Conservation (phyloP, 2,797 vertebrate species). For the Acrocephalus scirpaceus region DNA sequence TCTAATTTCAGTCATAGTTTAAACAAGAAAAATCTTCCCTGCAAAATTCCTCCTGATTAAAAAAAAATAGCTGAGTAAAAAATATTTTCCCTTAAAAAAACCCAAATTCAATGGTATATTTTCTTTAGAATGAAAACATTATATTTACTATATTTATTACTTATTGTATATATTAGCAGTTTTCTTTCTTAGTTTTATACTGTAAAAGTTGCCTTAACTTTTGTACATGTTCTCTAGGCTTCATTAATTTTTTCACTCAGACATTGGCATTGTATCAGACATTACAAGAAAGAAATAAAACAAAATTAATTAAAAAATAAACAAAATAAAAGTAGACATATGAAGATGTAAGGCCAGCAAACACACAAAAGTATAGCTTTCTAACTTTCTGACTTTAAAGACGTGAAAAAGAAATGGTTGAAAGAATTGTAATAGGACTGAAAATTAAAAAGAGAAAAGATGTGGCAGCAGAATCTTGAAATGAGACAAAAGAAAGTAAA, state of each 20-base stretch:
- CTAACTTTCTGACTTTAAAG: not conserved
- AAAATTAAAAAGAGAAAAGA: constrained; percentile 32
- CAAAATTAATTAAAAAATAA: not conserved
- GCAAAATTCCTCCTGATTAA: not conserved
- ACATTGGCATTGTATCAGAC: not conserved
- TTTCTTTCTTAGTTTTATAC: not conserved
- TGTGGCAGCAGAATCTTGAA: not conserved
- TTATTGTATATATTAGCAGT: not conserved
- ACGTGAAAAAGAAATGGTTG: not conserved
- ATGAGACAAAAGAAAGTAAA: constrained; percentile 30
- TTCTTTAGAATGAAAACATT: not conserved
- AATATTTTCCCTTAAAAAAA: not conserved
- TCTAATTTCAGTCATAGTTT: not conserved
- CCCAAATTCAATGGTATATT: not conserved
- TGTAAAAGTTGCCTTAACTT: not conserved
- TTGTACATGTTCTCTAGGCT: not conserved
- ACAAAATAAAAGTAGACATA: not conserved
- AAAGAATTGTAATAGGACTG: constrained; percentile 8
- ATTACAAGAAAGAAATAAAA: not conserved
- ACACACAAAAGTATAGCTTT: not conserved
- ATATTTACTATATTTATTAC: not conserved
- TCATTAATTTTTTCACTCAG: not conserved
- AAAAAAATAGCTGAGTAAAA: not conserved
- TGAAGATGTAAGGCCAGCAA: not conserved
- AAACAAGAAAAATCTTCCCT: not conserved